phyloP scores from a whole-genome alignment of 1,140 invertebrate genomes.

The Macrobrachium nipponense region DNA sequence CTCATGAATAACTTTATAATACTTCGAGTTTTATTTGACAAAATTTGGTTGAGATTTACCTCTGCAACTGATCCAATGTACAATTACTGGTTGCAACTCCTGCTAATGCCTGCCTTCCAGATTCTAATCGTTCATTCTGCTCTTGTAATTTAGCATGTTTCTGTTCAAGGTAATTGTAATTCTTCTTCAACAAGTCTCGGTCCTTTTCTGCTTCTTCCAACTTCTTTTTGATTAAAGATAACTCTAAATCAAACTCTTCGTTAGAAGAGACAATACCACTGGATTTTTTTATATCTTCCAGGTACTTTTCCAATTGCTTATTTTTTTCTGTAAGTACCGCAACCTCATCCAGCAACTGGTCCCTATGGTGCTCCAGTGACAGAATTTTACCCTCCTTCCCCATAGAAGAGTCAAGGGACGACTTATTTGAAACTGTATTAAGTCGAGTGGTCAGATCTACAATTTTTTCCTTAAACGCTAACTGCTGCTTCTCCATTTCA shows the following conservation, averaged over 20 bases:
- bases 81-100: no score
- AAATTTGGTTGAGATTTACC: no score
- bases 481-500: slow-evolving; percentile 2
- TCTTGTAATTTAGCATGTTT: slow-evolving; percentile 5
- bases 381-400: not conserved
- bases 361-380: slow-evolving; percentile 10
- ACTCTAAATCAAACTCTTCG: slow-evolving; percentile 9
- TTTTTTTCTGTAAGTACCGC: not conserved
- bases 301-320: not conserved
- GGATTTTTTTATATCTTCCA: slow-evolving; percentile 4
- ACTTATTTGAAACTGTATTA: slow-evolving; percentile 1
- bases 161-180: slow-evolving; percentile 33
- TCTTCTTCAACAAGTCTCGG: not conserved
- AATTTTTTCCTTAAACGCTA: slow-evolving; percentile 17
- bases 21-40: no score
- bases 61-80: no score
- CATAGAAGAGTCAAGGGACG: not conserved
- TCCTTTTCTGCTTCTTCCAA: slow-evolving; percentile 40
- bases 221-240: slow-evolving; percentile 40
- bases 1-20: no score
- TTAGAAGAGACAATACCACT: slow-evolving; percentile 20
- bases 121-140: not conserved
- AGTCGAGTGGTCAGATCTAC: not conserved
- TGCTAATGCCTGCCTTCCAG: no score
- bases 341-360: not conserved